Conservation (phyloP, 1,140 invertebrate species). For the Ylistrum balloti region DNA sequence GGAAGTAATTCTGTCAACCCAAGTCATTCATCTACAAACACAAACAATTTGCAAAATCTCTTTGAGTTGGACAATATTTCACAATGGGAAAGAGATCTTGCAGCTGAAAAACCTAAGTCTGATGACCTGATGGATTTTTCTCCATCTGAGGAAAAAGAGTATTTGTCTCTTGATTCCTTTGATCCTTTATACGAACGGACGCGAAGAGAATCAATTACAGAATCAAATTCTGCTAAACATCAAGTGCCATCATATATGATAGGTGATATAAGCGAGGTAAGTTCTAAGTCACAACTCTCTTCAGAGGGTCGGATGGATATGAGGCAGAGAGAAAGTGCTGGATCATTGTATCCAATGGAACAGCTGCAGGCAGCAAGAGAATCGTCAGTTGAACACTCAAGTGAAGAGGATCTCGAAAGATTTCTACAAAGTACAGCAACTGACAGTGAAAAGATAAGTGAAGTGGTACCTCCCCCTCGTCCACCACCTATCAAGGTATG, state of each 20-base stretch:
- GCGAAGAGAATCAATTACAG: conserved; percentile 70
- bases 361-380: neutral
- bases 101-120: conserved; percentile 43
- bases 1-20: conserved; percentile 60
- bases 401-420: conserved; percentile 43
- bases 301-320: conserved; percentile 45
- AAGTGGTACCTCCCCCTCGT: neutral
- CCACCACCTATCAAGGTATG: conserved; percentile 8
- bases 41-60: conserved; percentile 50
- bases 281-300: conserved; percentile 52
- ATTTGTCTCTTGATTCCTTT: conserved; percentile 77
- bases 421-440: neutral
- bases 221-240: conserved; percentile 63
- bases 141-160: conserved; percentile 73
- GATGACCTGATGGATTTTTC: conserved; percentile 72
- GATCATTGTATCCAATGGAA: neutral
- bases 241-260: conserved; percentile 44
- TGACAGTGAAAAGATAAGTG: neutral
- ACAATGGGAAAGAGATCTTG: conserved; percentile 38
- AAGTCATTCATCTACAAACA: conserved; percentile 41
- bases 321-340: neutral
- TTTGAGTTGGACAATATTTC: conserved; percentile 51
- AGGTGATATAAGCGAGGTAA: conserved; percentile 61
- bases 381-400: neutral
- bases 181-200: conserved; percentile 75